Evolutionary conservation across 2,888 invertebrate species (phyloP).

Genomic region (Harpalus rufipes): DNA sequence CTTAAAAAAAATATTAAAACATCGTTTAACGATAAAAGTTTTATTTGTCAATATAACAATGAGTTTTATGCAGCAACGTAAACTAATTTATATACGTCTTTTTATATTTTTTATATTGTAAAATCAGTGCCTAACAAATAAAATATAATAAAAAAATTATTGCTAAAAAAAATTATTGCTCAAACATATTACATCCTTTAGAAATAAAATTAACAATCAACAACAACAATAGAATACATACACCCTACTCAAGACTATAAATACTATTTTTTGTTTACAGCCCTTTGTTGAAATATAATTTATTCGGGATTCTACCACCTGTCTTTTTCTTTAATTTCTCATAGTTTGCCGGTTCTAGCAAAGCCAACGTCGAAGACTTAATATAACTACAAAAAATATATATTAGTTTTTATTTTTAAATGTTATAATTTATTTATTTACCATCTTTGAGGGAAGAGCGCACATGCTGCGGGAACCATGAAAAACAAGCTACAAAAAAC

Average conservation of each 20-base stretch:
- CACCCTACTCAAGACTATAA: conserved; percentile 44
- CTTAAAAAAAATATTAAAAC: conserved; percentile 42
- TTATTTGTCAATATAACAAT: conserved; percentile 56
- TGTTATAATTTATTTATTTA: conserved; percentile 76
- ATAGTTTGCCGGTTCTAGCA: conserved; percentile 87
- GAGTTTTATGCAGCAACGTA: conserved; percentile 46
- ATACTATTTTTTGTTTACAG: conserved; percentile 79
- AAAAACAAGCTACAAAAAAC: conserved; percentile 82
- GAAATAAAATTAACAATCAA: conserved; percentile 40
- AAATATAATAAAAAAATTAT: conserved; percentile 62
- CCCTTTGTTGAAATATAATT: conserved; percentile 94
- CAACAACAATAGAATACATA: conserved; percentile 8
- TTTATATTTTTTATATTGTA: conserved; percentile 54
- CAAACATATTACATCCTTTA: conserved; percentile 29
- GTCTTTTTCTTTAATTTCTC: conserved; percentile 82
- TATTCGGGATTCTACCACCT: conserved; percentile 82
- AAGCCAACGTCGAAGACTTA: conserved; percentile 84
- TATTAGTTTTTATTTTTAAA: not conserved
- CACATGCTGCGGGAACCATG: conserved; percentile 94
- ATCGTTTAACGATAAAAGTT: conserved; percentile 32
- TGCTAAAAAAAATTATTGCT: conserved; percentile 60
- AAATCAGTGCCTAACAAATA: conserved; percentile 61
- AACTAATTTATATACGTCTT: conserved; percentile 59
- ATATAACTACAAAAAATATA: conserved; percentile 81
- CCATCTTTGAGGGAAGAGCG: conserved; percentile 92